A percentile compares a stretch with the other conserved stretches of the same genome.
Conservation (phyloP, 2,113 vertebrate species). For the Phylloscopus whistleri region DNA sequence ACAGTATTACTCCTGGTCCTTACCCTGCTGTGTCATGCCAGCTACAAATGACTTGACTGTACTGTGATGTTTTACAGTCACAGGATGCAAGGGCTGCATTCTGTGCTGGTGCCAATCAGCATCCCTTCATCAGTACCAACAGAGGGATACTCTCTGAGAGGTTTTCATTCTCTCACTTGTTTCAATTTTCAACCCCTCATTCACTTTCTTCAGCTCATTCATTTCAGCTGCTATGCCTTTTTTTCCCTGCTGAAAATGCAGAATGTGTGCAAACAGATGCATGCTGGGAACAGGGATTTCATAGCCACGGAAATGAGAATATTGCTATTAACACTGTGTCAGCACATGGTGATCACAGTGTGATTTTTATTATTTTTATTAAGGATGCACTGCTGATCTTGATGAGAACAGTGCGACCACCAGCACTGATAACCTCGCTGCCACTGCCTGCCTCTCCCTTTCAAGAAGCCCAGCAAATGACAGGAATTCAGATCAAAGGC, state of each 20-base stretch:
- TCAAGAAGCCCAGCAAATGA: not conserved
- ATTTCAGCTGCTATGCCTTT: not conserved
- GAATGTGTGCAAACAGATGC: not conserved
- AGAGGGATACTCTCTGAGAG: not conserved
- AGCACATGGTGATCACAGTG: not conserved
- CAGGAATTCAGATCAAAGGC: conserved; percentile 43
- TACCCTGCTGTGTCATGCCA: not conserved
- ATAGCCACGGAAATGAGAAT: not conserved
- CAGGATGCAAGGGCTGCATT: not conserved
- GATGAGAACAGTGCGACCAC: not conserved
- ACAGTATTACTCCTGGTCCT: not conserved
- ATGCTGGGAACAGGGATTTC: not conserved
- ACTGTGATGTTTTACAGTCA: not conserved
- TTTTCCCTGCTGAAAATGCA: not conserved
- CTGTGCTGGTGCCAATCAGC: not conserved
- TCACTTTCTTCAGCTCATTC: not conserved
- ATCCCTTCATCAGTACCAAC: not conserved
- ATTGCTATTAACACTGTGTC: not conserved
- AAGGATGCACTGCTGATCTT: not conserved
- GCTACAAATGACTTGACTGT: not conserved
- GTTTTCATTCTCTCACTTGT: not conserved
- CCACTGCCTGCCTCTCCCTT: not conserved
- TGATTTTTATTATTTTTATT: not conserved
- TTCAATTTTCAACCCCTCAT: not conserved
- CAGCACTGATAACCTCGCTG: not conserved